These are phyloP conservation scores for Athalia circularis DNA, from an alignment of 2,888 invertebrate species.

Conservation along the genomic window DNA sequence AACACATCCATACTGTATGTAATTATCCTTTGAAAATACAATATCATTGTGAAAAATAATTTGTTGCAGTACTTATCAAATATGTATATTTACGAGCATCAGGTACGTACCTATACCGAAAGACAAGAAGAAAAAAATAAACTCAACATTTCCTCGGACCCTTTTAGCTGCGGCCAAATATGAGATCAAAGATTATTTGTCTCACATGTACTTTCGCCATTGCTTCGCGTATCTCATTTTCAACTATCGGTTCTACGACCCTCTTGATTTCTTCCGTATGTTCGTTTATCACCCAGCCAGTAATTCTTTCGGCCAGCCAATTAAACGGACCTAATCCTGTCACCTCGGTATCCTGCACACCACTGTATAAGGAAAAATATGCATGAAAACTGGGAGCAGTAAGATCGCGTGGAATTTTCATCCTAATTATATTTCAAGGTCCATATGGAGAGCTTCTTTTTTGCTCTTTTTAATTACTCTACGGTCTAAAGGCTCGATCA, in stretches of 20 bases:
- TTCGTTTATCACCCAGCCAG: not conserved
- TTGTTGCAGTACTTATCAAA: too few species aligned
- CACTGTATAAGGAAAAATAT: not conserved
- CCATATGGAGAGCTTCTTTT: too few species aligned
- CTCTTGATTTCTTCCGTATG: not conserved
- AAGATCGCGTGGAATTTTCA: too few species aligned
- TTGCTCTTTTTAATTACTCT: too few species aligned
- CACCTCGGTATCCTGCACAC: not conserved
- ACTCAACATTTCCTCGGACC: not conserved
- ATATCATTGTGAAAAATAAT: too few species aligned
- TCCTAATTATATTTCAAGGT: too few species aligned
- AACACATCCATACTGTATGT: too few species aligned
- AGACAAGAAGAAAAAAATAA: too few species aligned
- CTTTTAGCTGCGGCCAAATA: not conserved
- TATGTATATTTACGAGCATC: too few species aligned
- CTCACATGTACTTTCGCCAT: not conserved
- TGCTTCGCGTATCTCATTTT: not conserved
- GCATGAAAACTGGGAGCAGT: not conserved
- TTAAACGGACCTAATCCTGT: constrained; percentile 2
- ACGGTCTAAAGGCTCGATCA: too few species aligned
- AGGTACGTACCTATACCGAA: too few species aligned
- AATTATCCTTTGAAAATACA: too few species aligned
- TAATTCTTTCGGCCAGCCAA: not conserved
- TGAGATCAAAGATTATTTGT: not conserved
- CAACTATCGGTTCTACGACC: not conserved